These are phyloP conservation scores for Pherbina coryleti DNA, from an alignment of 2,888 invertebrate species.

Conservation along the genomic window DNA sequence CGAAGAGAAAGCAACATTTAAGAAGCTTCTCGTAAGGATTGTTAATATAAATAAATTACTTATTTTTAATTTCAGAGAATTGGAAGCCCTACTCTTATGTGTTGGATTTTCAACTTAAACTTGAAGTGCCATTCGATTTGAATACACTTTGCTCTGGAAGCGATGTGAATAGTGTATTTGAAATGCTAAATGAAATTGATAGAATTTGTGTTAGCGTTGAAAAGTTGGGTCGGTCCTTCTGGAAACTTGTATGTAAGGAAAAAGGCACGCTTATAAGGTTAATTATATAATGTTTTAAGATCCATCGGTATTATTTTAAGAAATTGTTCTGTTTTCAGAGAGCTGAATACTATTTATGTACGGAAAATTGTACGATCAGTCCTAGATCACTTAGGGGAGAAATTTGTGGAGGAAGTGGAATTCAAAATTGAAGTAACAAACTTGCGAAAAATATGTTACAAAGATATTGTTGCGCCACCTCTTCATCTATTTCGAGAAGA, in stretches of 20 bases:
- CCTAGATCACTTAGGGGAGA: slow-evolving; percentile 28
- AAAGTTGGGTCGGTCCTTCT: slow-evolving; percentile 45
- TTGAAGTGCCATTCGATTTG: slow-evolving; percentile 54
- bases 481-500: slow-evolving; percentile 56
- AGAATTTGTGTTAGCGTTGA: slow-evolving; percentile 45
- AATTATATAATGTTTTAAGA: background rate
- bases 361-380: slow-evolving; percentile 50
- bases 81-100: slow-evolving; percentile 54
- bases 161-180: slow-evolving; percentile 42
- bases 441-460: slow-evolving; percentile 53
- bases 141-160: slow-evolving; percentile 41
- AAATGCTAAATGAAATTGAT: slow-evolving; percentile 53
- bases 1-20: background rate
- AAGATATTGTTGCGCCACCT: slow-evolving; percentile 55
- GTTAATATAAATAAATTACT: background rate
- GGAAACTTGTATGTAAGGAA: slow-evolving; percentile 43
- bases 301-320: background rate
- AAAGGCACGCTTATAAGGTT: slow-evolving; percentile 54
- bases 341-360: slow-evolving; percentile 51
- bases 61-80: slow-evolving; percentile 33
- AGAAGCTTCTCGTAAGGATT: background rate
- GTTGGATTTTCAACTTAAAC: slow-evolving; percentile 55
- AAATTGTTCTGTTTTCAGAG: slow-evolving; percentile 45
- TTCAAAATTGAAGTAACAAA: slow-evolving; percentile 56
- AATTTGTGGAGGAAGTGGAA: slow-evolving; percentile 41